Percentiles rank a stretch among this genome's conserved stretches.
phyloP scores from a whole-genome alignment of 2,113 vertebrate genomes.

The Seriola rivoliana region DNA sequence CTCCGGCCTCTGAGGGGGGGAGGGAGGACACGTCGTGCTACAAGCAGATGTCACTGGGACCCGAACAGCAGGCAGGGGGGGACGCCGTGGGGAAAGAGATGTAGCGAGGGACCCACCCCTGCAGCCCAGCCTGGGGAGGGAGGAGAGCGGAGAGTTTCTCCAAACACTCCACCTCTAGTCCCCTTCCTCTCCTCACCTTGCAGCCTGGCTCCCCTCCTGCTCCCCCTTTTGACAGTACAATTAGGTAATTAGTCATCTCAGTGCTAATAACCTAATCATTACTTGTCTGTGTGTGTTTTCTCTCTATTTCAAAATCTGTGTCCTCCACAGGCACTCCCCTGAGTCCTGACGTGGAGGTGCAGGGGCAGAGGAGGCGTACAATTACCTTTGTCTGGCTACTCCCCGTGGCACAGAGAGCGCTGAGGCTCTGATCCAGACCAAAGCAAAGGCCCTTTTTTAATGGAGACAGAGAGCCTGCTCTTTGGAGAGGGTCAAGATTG shows the following conservation, averaged over 20 bases:
- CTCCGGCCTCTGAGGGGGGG: conserved; percentile 82
- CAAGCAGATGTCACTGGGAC: conserved; percentile 96
- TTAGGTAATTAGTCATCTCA: conserved; percentile 86
- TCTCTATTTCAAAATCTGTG: conserved; percentile 71
- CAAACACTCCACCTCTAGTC: conserved; percentile 56
- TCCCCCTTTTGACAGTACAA: conserved; percentile 83
- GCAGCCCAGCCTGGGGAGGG: conserved; percentile 69
- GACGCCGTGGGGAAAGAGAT: conserved; percentile 70
- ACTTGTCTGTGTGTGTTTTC: conserved; percentile 76
- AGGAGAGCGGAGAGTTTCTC: conserved; percentile 75
- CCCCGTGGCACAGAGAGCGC: conserved; percentile 61
- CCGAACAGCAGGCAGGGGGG: conserved; percentile 82
- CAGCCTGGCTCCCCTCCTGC: conserved; percentile 61
- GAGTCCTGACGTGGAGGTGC: conserved; percentile 54
- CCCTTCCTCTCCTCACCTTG: conserved; percentile 65
- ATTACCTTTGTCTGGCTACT: conserved; percentile 72
- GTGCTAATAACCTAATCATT: conserved; percentile 85
- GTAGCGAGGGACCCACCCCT: conserved; percentile 63
- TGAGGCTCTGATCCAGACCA: conserved; percentile 66
- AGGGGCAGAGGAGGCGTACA: conserved; percentile 53
- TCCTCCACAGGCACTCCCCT: conserved; percentile 72
- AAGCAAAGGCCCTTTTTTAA: conserved; percentile 64
- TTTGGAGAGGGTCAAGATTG: conserved; percentile 73
- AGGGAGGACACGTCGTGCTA: conserved; percentile 76
- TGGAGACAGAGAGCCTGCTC: conserved; percentile 65